Percentiles rank a stretch among this genome's conserved stretches.
phyloP scores from a whole-genome alignment of 2,113 vertebrate species.

The Macrotus californicus region DNA sequence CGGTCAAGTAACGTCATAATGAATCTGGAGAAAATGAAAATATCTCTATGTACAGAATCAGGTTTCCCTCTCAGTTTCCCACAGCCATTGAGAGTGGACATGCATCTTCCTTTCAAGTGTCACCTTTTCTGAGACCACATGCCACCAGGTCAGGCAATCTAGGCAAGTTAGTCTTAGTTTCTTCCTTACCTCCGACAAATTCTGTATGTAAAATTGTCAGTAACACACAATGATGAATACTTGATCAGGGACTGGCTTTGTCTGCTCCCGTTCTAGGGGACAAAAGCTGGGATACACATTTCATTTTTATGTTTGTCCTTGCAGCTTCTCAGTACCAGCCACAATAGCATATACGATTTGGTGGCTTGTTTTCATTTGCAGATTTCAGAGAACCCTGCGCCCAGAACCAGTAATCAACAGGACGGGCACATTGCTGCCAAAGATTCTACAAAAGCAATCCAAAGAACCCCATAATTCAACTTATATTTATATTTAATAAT shows the following conservation, averaged over 20 bases:
- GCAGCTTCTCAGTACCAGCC: conserved; percentile 68
- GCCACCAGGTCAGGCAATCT: conserved; percentile 62
- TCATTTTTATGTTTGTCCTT: conserved; percentile 75
- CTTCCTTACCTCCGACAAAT: conserved; percentile 70
- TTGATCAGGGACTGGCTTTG: conserved; percentile 71
- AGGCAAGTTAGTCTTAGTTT: conserved; percentile 71
- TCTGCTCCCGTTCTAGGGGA: conserved; percentile 63
- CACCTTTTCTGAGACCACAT: conserved; percentile 60
- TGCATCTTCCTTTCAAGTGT: conserved; percentile 48
- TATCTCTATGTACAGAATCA: neutral
- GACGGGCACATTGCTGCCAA: conserved; percentile 61
- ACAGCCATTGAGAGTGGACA: neutral
- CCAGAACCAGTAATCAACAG: conserved; percentile 53
- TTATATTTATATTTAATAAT: conserved; percentile 63
- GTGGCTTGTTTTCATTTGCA: conserved; percentile 47
- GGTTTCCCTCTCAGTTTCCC: neutral
- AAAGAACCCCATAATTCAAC: conserved; percentile 51
- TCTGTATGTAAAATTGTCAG: conserved; percentile 72
- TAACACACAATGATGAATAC: conserved; percentile 72
- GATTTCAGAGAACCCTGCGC: conserved; percentile 66
- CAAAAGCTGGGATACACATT: conserved; percentile 69
- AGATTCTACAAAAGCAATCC: conserved; percentile 53
- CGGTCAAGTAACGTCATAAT: conserved; percentile 7
- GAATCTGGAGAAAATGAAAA: conserved; percentile 6
- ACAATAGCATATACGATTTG: conserved; percentile 70